Evolutionary conservation across 1,140 invertebrate genomes (phyloP).

Genomic region (Ptiloglossa arizonensis): DNA sequence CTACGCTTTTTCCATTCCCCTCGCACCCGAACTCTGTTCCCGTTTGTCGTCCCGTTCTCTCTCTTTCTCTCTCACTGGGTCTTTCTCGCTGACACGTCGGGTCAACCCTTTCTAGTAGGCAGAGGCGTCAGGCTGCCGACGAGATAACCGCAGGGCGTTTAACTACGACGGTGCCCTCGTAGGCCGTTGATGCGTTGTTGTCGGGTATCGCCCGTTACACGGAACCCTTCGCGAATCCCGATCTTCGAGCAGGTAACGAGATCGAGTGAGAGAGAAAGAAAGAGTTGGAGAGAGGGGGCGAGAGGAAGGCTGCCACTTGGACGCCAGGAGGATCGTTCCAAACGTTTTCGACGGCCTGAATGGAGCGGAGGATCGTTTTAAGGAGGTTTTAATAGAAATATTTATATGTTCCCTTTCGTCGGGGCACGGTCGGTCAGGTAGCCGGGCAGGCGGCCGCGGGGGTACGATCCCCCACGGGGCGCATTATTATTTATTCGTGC

Average conservation of each 20-base stretch:
- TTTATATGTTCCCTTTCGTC: slow-evolving; percentile 75
- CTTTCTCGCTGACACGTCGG: slow-evolving; percentile 33
- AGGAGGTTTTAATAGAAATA: slow-evolving; percentile 75
- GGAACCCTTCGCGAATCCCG: neutral
- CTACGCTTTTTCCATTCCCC: slow-evolving; percentile 38
- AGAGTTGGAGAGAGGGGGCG: neutral
- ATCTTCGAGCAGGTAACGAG: slow-evolving; percentile 13
- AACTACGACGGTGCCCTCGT: slow-evolving; percentile 7
- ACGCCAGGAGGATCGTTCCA: slow-evolving; percentile 32
- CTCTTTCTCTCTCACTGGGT: slow-evolving; percentile 10
- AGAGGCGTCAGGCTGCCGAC: neutral
- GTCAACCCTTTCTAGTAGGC: neutral
- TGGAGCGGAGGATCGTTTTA: slow-evolving; percentile 69
- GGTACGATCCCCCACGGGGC: slow-evolving; percentile 36
- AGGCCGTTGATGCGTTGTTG: slow-evolving; percentile 10
- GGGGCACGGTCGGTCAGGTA: neutral
- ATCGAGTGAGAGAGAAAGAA: no score
- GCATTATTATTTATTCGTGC: slow-evolving; percentile 77
- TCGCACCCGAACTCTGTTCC: neutral
- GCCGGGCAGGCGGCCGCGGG: slow-evolving; percentile 20
- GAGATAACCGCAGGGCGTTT: slow-evolving; percentile 47
- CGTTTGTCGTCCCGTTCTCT: slow-evolving; percentile 8
- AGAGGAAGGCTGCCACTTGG: neutral
- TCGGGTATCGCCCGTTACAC: neutral
- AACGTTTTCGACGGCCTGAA: slow-evolving; percentile 19